A percentile compares a stretch with the other conserved stretches of the same genome.
Conservation (phyloP, 1,140 invertebrate genomes). For the Nylanderia fulva region DNA sequence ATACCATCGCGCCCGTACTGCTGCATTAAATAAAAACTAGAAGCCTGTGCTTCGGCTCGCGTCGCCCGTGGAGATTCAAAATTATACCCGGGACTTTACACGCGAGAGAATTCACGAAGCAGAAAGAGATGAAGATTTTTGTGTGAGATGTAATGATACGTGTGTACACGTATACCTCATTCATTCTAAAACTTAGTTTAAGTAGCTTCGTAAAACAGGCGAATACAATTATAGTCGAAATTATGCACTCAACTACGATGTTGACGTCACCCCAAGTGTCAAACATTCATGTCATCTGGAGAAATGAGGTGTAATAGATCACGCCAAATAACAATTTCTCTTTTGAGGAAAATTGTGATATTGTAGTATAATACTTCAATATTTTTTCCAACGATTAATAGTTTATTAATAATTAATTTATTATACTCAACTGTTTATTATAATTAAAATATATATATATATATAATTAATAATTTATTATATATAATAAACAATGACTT, state of each 20-base stretch:
- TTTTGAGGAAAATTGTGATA: neutral
- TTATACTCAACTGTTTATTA: no score
- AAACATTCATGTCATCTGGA: neutral
- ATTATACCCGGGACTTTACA: no score
- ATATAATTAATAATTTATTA: no score
- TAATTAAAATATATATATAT: no score
- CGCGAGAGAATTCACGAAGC: no score
- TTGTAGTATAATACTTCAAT: neutral
- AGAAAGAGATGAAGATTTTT: neutral
- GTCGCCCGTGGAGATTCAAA: no score
- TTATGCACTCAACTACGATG: neutral
- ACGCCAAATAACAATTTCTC: no score
- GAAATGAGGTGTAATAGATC: neutral
- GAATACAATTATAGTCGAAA: neutral
- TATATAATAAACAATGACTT: no score
- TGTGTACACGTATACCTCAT: neutral
- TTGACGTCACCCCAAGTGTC: conserved; percentile 14
- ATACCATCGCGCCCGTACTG: no score
- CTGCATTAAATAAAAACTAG: no score
- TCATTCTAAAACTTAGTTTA: conserved; percentile 6
- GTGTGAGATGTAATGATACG: neutral
- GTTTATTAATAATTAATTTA: neutral
- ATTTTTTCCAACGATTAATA: neutral
- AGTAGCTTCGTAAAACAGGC: neutral
- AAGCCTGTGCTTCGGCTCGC: no score